Base-by-base conservation (phyloP, 23 tunicate species). In the Halocynthia aurantium region DNA sequence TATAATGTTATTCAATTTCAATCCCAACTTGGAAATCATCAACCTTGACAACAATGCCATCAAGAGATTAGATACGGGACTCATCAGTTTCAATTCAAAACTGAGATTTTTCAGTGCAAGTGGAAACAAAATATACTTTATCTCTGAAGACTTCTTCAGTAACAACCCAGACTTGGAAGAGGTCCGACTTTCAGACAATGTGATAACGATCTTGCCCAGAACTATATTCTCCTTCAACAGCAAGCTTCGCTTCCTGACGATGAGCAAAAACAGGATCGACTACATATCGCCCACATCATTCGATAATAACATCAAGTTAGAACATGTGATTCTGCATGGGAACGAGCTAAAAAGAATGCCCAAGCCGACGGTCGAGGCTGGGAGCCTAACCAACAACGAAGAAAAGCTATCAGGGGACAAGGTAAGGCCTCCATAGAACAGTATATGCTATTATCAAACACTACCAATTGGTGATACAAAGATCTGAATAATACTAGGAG, bases 171-270 rank as follows among this genome's bases (percentile, higher is more conserved):
- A 61, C 53, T 70, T 86, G 8, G 70, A 63, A 62, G 91, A 86
- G 66, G 81, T 86, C 6, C 49, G 61, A n/a, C 60, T 86, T 69
- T 70, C 91, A 0, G 88, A 90, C 86, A 90, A 90, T 76, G 53
- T 63, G 12, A 65, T 90, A 19, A 74, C 63, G 57, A 53, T 5
- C n/a, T 53, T 74, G 22, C 78, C 78, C 9, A 49, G 31, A 13
- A 44, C 31, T 13, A 62, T 74, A 15, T 74, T 74, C 64, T 54
- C 78, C 22, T 11, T 17, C 11, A 21, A 64, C n/a, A 64, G 22
- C 55, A 74, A 54, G 50, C 62, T 74, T 22, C 65, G 78, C 9
- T 52, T 50, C 22, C 50, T 74, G 8, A 74, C 78, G 0, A 54
- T 74, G 64, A 74, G 78, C 62, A 74, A 74, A 74, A 74, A 74